A percentile compares a stretch with the other conserved stretches of the same genome.
Conservation (phyloP, 1,140 invertebrate genomes). For the Lethocerus indicus region DNA sequence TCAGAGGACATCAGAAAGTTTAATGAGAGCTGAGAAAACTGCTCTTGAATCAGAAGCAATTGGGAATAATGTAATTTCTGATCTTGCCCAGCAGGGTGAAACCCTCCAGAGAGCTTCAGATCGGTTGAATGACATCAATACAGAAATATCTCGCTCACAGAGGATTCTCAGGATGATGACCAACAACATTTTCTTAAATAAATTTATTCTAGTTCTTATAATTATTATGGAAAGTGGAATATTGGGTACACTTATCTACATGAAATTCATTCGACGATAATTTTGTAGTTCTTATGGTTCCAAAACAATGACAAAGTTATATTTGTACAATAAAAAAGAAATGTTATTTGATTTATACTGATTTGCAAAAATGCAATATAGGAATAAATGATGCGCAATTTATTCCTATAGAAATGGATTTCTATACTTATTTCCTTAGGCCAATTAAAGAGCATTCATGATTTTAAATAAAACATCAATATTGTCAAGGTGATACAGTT, state of each 20-base stretch:
- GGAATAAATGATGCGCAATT: no score
- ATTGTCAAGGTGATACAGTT: no score
- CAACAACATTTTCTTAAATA: slow-evolving; percentile 43
- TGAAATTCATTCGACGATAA: no score
- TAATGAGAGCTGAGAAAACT: slow-evolving; percentile 48
- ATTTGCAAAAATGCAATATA: no score
- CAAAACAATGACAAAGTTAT: no score
- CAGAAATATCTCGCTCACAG: slow-evolving; percentile 35
- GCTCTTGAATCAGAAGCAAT: slow-evolving; percentile 63
- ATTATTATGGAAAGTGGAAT: slow-evolving; percentile 44
- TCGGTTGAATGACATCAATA: slow-evolving; percentile 40
- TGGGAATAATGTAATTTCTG: slow-evolving; percentile 54
- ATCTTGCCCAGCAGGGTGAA: slow-evolving; percentile 44
- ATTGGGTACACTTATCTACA: slow-evolving; percentile 36
- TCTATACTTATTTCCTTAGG: no score
- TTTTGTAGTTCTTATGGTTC: no score
- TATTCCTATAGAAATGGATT: no score
- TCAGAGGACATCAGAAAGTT: slow-evolving; percentile 41
- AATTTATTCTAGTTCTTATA: slow-evolving; percentile 44
- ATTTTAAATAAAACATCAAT: no score
- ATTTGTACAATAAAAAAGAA: no score
- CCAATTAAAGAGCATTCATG: no score
- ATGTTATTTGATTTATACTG: no score
- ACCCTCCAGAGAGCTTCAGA: slow-evolving; percentile 37
- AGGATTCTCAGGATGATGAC: slow-evolving; percentile 41